Base-by-base conservation (phyloP, 1,140 invertebrate species). In the Saccostrea echinata region DNA sequence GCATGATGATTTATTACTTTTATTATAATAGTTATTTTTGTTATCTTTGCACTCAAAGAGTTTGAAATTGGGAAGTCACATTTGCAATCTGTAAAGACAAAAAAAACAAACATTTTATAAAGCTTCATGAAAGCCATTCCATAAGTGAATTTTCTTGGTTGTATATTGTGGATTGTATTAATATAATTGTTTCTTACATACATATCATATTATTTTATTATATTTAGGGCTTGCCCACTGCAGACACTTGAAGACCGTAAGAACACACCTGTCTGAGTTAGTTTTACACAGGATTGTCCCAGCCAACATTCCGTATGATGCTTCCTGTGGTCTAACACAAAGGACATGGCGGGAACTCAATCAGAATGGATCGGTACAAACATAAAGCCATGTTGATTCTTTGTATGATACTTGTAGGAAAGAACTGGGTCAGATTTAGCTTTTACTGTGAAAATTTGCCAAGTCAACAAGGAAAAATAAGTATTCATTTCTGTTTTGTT, bases 231-330 rank as follows among this genome's bases (percentile, higher is more conserved):
- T 99, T 76, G 98, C 98, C 12, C 98, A 99, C 94, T 98, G 98
- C 93, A 95, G 98, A 18, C 98, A 99, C 94, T 95, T 99, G 90
- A 97, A 97, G 86, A 99, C 98, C 0, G 98, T 99, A 0, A 95
- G 98, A 57, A 98, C 97, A 0, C 98, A 99, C 95, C 96, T 99
- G 43, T 97, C 97, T 55, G 98, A 97, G n/a, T 95, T 99, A 13
- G 98, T 99, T 24, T 91, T 94, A 86, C 89, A 91, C 52, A 86
- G 87, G 16, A 93, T 94, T 76, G 90, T 94, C 9, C 85, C 92
- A 24, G 82, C 89, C 6, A 89, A 93, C 57, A 89, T 91, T 21
- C 93, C 93, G 12, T 88, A 82, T 43, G 92, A 95, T 88, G 92
- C 92, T 13, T 92, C 90, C 13, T 71, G 88, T 30, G 94, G 94